These are phyloP conservation scores for Globicephala melas DNA, from an alignment of 2,113 vertebrate genomes.

Conservation along the genomic window DNA sequence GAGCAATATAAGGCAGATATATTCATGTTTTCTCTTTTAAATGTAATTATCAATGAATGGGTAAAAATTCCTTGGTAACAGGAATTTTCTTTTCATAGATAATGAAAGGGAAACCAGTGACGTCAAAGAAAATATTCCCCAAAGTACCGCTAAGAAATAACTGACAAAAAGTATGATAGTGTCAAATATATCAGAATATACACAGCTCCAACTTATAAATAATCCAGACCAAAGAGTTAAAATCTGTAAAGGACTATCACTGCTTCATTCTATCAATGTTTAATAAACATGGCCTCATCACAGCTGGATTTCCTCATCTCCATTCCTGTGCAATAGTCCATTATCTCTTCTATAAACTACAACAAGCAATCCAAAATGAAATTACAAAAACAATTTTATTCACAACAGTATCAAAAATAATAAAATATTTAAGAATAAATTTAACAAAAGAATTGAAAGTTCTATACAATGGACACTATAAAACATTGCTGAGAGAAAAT, in stretches of 20 bases:
- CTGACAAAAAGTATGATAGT: background rate
- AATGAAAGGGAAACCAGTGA: background rate
- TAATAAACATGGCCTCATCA: background rate
- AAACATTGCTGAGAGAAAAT: background rate
- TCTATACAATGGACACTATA: background rate
- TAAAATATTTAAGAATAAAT: background rate
- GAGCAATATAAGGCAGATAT: background rate
- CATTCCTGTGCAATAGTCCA: background rate
- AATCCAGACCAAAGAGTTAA: background rate
- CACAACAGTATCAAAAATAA: background rate
- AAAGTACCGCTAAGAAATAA: background rate
- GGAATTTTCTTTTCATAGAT: background rate
- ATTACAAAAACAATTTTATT: background rate
- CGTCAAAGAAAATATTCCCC: background rate
- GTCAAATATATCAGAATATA: background rate
- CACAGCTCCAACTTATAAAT: background rate
- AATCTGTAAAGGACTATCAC: background rate
- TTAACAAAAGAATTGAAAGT: background rate
- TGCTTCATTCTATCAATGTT: background rate
- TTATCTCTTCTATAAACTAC: background rate
- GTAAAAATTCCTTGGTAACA: background rate
- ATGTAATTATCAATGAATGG: background rate
- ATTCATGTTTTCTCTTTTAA: background rate
- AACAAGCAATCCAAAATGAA: background rate
- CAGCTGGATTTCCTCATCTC: background rate